Percentiles rank a stretch among this genome's conserved stretches.
These are phyloP conservation scores for Spilarctia lutea DNA, from an alignment of 2,888 invertebrate species.

Conservation along the genomic window DNA sequence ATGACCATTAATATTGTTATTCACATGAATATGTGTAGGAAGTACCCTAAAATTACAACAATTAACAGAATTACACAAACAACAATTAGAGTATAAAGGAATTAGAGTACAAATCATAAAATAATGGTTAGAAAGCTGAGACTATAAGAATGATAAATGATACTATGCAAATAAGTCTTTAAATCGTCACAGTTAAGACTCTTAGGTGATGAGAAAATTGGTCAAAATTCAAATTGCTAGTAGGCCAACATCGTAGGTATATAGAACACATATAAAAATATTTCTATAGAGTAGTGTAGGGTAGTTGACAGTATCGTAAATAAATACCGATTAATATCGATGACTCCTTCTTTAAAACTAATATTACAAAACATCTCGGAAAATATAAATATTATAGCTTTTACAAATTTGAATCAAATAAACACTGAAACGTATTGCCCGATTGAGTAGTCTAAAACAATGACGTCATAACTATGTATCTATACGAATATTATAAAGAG, in stretches of 20 bases:
- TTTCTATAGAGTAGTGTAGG: not conserved
- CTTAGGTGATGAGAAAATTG: not conserved
- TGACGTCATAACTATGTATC: no score
- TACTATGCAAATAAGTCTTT: conserved; percentile 16
- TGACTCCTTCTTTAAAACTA: no score
- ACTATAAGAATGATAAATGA: conserved; percentile 6
- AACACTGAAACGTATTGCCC: no score
- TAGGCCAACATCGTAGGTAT: not conserved
- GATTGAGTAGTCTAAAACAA: no score
- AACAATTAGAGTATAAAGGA: conserved; percentile 38
- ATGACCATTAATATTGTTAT: not conserved
- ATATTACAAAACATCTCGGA: no score
- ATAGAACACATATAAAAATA: not conserved
- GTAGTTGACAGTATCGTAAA: no score
- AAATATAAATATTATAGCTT: no score
- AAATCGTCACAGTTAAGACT: not conserved
- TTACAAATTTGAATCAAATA: no score
- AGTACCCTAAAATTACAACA: conserved; percentile 21
- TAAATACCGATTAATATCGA: no score
- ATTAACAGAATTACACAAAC: conserved; percentile 32
- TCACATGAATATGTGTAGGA: not conserved
- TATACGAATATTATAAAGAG: no score
- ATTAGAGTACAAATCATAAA: conserved; percentile 22
- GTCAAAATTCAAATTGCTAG: not conserved
- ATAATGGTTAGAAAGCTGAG: conserved; percentile 36